Percentiles rank a stretch among this genome's conserved stretches.
phyloP scores from a whole-genome alignment of 2,113 vertebrate species.

The Chauna torquata region DNA sequence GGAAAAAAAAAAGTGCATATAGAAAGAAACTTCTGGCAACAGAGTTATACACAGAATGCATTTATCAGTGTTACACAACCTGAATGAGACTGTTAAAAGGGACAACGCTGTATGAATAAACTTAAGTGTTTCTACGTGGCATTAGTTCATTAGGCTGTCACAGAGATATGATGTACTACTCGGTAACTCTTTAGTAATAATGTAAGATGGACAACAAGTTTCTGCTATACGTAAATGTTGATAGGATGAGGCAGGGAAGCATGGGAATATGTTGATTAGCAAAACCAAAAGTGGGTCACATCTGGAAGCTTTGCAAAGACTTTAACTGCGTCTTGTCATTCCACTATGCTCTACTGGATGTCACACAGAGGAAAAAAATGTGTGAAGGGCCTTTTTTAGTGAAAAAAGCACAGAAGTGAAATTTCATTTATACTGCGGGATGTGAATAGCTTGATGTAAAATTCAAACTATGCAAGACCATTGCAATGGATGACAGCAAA shows the following conservation, averaged over 20 bases:
- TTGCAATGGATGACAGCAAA: neutral
- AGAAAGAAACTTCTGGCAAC: neutral
- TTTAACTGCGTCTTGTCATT: neutral
- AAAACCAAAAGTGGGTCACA: neutral
- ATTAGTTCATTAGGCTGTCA: neutral
- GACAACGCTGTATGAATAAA: neutral
- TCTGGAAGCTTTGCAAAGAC: neutral
- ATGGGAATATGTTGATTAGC: neutral
- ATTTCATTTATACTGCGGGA: neutral
- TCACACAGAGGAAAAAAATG: neutral
- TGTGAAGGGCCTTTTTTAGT: neutral
- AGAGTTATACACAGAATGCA: neutral
- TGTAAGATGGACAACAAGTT: neutral
- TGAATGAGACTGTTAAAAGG: neutral
- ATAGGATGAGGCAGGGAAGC: neutral
- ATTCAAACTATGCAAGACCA: neutral
- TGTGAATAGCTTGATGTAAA: neutral
- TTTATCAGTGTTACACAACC: neutral
- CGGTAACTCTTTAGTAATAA: neutral
- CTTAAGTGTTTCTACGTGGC: neutral
- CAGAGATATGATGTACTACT: neutral
- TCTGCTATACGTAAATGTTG: neutral
- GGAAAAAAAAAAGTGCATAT: neutral
- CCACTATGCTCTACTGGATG: accelerated
- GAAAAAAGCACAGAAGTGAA: neutral